Evolutionary conservation across 1,140 invertebrate species (phyloP).

Genomic region (Parasteatoda tepidariorum): DNA sequence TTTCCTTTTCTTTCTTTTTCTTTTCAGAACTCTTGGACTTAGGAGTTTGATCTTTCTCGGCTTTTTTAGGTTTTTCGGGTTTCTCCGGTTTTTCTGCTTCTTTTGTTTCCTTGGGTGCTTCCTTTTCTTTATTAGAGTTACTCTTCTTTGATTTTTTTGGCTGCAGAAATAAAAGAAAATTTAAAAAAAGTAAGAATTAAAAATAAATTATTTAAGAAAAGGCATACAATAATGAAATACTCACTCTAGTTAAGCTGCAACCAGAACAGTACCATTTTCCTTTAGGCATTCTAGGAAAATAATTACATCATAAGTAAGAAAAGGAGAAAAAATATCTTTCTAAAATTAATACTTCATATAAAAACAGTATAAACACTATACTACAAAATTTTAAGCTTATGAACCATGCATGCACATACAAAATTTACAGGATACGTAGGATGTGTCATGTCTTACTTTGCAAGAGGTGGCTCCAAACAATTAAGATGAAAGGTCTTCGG

Average conservation of each 20-base stretch:
- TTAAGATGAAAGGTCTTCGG: conserved; percentile 91
- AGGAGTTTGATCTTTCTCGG: conserved; percentile 19
- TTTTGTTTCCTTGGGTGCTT: conserved; percentile 45
- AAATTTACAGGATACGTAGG: no score
- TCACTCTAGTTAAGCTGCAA: conserved; percentile 61
- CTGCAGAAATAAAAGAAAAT: conserved; percentile 15
- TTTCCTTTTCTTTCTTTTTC: conserved; percentile 62
- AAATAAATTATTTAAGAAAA: background rate
- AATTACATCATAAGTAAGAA: conserved; percentile 9
- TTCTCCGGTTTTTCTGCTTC: conserved; percentile 38
- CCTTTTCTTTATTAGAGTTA: conserved; percentile 39
- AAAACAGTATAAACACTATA: no score
- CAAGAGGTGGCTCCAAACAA: conserved; percentile 88
- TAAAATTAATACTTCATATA: no score
- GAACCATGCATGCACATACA: no score
- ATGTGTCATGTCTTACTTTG: conserved; percentile 76
- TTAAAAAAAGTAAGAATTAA: background rate
- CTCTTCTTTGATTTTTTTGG: conserved; percentile 57
- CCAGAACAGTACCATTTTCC: conserved; percentile 64
- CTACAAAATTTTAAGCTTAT: no score
- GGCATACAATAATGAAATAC: background rate
- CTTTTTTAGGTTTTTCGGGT: conserved; percentile 46
- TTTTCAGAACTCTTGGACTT: conserved; percentile 62
- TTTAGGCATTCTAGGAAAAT: conserved; percentile 66
- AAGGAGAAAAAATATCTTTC: background rate